These are phyloP conservation scores for Tiliacea aurago DNA, from an alignment of 2,888 invertebrate genomes.

Conservation along the genomic window DNA sequence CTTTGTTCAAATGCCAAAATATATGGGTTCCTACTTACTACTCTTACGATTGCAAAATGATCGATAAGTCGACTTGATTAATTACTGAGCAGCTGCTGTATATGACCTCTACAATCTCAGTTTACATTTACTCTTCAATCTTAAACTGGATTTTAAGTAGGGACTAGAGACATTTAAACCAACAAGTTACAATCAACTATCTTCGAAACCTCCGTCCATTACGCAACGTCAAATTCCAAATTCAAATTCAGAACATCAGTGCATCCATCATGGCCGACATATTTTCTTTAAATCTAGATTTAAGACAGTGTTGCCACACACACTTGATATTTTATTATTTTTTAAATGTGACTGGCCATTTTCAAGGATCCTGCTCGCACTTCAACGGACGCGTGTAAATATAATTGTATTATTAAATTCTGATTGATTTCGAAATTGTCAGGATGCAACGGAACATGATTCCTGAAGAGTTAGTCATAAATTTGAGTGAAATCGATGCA, in stretches of 20 bases:
- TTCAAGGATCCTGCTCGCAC: conserved; percentile 46
- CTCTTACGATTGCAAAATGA: conserved; percentile 16
- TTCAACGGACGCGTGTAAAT: conserved; percentile 15
- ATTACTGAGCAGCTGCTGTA: neutral
- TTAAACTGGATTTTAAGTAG: conserved; percentile 41
- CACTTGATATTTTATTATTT: conserved; percentile 37
- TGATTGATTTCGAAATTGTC: conserved; percentile 35
- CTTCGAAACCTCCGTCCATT: conserved; percentile 24
- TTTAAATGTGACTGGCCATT: conserved; percentile 48
- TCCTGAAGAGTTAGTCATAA: conserved; percentile 26
- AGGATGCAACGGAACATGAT: conserved; percentile 7
- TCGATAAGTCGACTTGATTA: conserved; percentile 27
- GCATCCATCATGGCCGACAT: conserved; percentile 34
- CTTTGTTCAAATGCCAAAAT: conserved; percentile 12
- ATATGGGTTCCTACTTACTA: neutral
- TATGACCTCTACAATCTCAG: conserved; percentile 38
- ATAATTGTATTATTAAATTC: conserved; percentile 9
- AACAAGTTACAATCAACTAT: conserved; percentile 21
- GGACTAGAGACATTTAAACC: conserved; percentile 50
- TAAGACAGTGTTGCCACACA: conserved; percentile 36
- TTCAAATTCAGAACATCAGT: conserved; percentile 42
- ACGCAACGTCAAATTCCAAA: conserved; percentile 44
- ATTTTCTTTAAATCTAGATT: conserved; percentile 19
- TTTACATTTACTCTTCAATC: conserved; percentile 30
- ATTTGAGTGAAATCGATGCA: conserved; percentile 7